Evolutionary conservation across 2,113 vertebrate genomes (phyloP).

Genomic region (Tenrec ecaudatus): DNA sequence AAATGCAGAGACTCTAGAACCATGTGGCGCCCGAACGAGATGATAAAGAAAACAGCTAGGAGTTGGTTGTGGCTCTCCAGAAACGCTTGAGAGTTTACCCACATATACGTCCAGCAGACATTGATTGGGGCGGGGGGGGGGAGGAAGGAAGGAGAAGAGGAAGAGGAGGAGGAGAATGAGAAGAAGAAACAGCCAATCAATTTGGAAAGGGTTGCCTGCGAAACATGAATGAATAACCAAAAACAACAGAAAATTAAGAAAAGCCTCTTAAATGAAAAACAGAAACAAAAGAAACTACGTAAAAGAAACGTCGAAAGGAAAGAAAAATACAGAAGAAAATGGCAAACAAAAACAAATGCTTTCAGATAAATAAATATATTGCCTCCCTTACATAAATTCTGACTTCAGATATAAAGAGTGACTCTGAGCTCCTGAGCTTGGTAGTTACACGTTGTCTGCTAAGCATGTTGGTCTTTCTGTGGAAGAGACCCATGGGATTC

Average conservation of each 20-base stretch:
- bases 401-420: no score
- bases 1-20: neutral
- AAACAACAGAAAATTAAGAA: neutral
- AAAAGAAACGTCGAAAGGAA: neutral
- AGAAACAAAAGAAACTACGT: neutral
- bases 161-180: neutral
- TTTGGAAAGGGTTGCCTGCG: neutral
- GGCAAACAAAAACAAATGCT: neutral
- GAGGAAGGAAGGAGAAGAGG: no score
- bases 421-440: no score
- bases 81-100: neutral
- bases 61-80: neutral
- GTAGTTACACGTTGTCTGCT: no score
- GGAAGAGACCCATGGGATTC: no score
- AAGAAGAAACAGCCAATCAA: neutral
- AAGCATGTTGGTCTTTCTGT: no score
- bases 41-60: constrained; percentile 12
- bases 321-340: neutral
- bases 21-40: neutral
- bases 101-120: neutral
- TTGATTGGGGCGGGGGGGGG: no score
- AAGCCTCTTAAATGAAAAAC: neutral
- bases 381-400: neutral
- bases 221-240: neutral
- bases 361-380: neutral